A percentile compares a stretch with the other conserved stretches of the same genome.
Evolutionary conservation across 1,140 invertebrate genomes (phyloP).

Genomic region (Sycophaga agraensis): DNA sequence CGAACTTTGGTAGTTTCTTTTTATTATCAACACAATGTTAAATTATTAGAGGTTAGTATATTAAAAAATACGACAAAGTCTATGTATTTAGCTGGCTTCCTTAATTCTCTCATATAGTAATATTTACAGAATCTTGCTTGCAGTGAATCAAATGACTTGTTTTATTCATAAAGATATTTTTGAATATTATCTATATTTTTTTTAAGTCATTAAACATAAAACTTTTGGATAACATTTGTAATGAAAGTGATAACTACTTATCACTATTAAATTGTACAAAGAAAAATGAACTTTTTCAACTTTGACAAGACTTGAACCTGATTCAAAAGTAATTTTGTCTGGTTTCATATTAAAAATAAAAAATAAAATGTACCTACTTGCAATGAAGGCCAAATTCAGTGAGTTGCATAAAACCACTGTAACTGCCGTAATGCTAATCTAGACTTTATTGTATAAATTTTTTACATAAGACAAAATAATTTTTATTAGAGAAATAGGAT

Average conservation of each 20-base stretch:
- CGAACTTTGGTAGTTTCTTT: background rate
- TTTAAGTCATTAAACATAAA: background rate
- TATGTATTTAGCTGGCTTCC: no score
- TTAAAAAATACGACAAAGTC: constrained; percentile 2
- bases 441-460: constrained; percentile 32
- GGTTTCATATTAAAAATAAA: constrained; percentile 7
- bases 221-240: constrained; percentile 21
- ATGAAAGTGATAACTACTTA: background rate
- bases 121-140: background rate
- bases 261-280: constrained; percentile 18
- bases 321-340: constrained; percentile 9
- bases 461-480: background rate
- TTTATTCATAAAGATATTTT: background rate
- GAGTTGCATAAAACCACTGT: constrained; percentile 37
- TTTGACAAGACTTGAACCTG: constrained; percentile 19
- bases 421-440: constrained; percentile 40
- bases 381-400: constrained; percentile 39
- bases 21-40: constrained; percentile 16
- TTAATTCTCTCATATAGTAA: constrained; percentile 6
- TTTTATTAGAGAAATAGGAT: constrained; percentile 6
- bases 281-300: constrained; percentile 17
- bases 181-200: background rate
- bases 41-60: constrained; percentile 15
- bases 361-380: background rate
- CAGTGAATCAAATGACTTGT: background rate